A percentile compares a stretch with the other conserved stretches of the same genome.
Conservation (phyloP, 2,888 invertebrate species). For the Phaedon cochleariae region DNA sequence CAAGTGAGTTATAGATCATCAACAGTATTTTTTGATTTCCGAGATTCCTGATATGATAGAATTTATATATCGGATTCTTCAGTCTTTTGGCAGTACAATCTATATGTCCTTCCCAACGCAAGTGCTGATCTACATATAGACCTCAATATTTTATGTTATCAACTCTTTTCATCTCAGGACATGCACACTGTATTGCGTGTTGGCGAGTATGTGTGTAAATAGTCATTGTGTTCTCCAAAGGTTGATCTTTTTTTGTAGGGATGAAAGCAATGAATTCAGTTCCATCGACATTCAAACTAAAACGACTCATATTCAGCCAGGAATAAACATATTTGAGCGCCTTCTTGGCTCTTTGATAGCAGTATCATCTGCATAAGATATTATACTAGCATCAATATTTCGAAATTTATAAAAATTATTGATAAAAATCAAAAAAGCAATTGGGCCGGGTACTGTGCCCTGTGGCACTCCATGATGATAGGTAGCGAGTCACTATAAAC, state of each 20-base stretch:
- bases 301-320: too few species aligned
- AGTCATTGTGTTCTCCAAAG: not conserved
- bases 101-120: not conserved
- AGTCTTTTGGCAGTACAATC: not conserved
- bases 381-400: too few species aligned
- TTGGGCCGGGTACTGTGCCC: too few species aligned
- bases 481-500: too few species aligned
- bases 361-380: too few species aligned
- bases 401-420: too few species aligned
- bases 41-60: not conserved
- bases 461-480: too few species aligned
- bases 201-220: not conserved
- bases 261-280: not conserved
- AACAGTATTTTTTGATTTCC: not conserved
- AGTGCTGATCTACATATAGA: not conserved
- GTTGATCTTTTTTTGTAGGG: not conserved
- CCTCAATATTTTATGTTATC: slow-evolving; percentile 1
- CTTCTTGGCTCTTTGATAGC: too few species aligned
- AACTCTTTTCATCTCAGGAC: not conserved
- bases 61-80: not conserved
- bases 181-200: not conserved
- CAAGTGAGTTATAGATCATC: not conserved
- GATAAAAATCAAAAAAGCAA: too few species aligned
- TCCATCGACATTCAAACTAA: not conserved
- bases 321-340: too few species aligned